Base-by-base conservation (phyloP, 2,888 invertebrate species). In the Allophyes oxyacanthae region DNA sequence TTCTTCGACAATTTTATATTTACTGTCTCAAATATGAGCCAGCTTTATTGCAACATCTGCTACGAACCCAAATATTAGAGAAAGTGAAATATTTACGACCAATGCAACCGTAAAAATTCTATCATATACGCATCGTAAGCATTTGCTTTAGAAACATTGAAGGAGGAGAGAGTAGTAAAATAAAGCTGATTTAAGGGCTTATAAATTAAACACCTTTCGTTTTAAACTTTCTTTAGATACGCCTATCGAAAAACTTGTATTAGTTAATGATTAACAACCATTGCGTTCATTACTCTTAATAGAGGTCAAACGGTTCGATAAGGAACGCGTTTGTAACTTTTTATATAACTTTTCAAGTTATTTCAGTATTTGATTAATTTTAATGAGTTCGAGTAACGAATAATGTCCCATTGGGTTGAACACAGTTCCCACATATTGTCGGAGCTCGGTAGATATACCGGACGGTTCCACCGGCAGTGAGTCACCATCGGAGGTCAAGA, bases 401-500 rank as follows among this genome's bases (percentile, higher is more conserved):
- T 62, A 56, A 46, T 44, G 54, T 67, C 52, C 45, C 33, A 26
- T 36, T 60, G 41, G 30, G 57, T 41, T 52, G 48, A 38, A 78
- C 78, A 69, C 62, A 77, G 75, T 76, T 71, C 64, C 54, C 67
- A 66, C 59, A 72, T 48, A 33, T 43, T 60, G 61, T 60, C 43
- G 77, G 73, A 76, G 66, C 68, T 14, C 52, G 65, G 55, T 72
- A 76, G 73, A 70, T 70, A 71, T 72, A 70, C 64, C 70, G 64
- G 64, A 58, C 71, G 50, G 68, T 64, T 71, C 73, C 64, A 68
- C 67, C 64, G 78, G 79, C 79, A 69, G 75, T 92, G 92, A 91
- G 77, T 92, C 90, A 89, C 78, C 81, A 81, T 68, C 68, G 74
- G 88, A 83, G 93, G 92, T 93, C 92, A 93, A 93, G 92, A 91